Conservation (phyloP, 2,797 vertebrate genomes). For the Siniperca scherzeri region DNA sequence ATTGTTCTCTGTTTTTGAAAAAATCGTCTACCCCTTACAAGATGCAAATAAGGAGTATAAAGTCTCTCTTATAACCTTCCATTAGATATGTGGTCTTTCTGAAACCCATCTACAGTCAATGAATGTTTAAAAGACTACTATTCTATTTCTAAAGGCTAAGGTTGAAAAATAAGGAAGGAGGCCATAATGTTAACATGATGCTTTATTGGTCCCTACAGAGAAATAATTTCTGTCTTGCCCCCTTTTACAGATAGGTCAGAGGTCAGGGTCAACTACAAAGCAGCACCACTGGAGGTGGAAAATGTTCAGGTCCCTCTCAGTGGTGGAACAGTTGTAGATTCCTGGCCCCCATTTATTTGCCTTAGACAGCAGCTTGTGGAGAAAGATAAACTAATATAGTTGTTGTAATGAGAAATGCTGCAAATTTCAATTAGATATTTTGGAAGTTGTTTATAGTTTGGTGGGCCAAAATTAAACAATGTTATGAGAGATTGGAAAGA, state of each 20-base stretch:
- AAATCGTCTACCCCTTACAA: neutral
- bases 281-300: slow-evolving; percentile 30
- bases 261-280: slow-evolving; percentile 57
- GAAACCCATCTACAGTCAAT: neutral
- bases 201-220: slow-evolving; percentile 45
- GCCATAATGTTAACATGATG: slow-evolving; percentile 42
- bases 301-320: slow-evolving; percentile 10
- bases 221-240: slow-evolving; percentile 9
- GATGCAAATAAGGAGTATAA: neutral
- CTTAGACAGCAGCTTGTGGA: neutral
- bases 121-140: neutral
- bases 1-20: neutral
- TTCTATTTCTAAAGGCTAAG: neutral
- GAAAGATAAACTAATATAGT: neutral
- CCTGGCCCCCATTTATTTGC: neutral
- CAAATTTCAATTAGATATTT: neutral
- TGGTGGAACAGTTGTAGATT: neutral
- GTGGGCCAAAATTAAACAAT: neutral
- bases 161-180: neutral
- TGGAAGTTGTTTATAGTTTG: neutral
- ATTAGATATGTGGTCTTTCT: neutral
- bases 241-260: slow-evolving; percentile 38
- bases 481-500: neutral
- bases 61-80: neutral
- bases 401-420: neutral